Evolutionary conservation across 2,888 invertebrate genomes (phyloP).

Genomic region (Lathronympha strigana): DNA sequence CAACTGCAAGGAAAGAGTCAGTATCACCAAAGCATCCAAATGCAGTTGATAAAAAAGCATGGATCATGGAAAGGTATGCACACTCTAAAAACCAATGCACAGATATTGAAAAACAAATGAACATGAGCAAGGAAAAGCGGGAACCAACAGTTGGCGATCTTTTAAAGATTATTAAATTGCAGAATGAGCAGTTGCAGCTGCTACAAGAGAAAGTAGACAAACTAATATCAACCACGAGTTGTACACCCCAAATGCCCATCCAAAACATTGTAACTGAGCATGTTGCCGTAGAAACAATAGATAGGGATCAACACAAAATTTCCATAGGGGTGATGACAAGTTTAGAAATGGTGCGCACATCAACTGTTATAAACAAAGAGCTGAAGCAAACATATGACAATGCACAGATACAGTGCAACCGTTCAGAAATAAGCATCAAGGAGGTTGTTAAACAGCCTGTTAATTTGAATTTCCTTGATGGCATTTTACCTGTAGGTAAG

Average conservation of each 20-base stretch:
- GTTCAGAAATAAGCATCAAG: conserved; percentile 74
- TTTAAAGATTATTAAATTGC: conserved; percentile 86
- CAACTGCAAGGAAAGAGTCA: conserved; percentile 17
- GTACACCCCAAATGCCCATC: conserved; percentile 51
- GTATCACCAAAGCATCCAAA: conserved; percentile 50
- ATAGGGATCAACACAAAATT: conserved; percentile 80
- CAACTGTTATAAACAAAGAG: conserved; percentile 76
- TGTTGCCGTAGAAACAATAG: conserved; percentile 62
- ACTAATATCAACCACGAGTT: conserved; percentile 64
- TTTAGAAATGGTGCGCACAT: conserved; percentile 85
- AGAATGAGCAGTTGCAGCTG: conserved; percentile 86
- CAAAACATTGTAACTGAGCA: conserved; percentile 64
- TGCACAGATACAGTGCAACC: conserved; percentile 74
- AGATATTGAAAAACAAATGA: conserved; percentile 64
- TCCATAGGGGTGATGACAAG: conserved; percentile 90
- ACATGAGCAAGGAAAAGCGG: conserved; percentile 66
- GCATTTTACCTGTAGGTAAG: conserved; percentile 62
- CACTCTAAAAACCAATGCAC: conserved; percentile 57
- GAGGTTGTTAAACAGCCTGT: conserved; percentile 67
- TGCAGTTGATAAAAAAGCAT: conserved; percentile 70
- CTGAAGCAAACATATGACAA: conserved; percentile 63
- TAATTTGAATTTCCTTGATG: conserved; percentile 75
- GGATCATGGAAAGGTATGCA: conserved; percentile 70
- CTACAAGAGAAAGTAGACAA: conserved; percentile 87
- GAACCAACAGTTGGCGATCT: conserved; percentile 85